A percentile compares a stretch with the other conserved stretches of the same genome.
phyloP scores from a whole-genome alignment of 2,888 invertebrate genomes.

The Monopis laevigella region DNA sequence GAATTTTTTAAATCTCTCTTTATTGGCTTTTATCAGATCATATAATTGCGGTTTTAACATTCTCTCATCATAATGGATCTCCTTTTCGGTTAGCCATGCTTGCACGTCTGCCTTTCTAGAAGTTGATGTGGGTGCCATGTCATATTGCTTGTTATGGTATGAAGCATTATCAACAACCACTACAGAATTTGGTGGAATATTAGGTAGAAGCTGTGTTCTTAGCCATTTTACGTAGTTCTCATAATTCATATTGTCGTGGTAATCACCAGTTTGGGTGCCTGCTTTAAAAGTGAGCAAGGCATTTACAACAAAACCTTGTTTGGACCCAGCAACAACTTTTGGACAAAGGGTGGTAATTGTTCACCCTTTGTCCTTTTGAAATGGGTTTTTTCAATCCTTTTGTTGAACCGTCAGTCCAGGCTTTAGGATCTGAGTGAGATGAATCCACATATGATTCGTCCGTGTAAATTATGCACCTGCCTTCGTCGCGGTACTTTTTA shows the following conservation, averaged over 20 bases:
- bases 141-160: slow-evolving; percentile 23
- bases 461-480: slow-evolving; percentile 17
- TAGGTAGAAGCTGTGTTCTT: slow-evolving; percentile 23
- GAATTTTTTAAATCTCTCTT: slow-evolving; percentile 19
- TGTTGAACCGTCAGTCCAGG: slow-evolving; percentile 9
- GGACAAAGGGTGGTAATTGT: too few species aligned
- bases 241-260: slow-evolving; percentile 27
- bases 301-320: slow-evolving; percentile 18
- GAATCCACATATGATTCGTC: slow-evolving; percentile 14
- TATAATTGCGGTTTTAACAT: slow-evolving; percentile 21
- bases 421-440: slow-evolving; percentile 1
- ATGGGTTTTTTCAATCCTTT: slow-evolving; percentile 19
- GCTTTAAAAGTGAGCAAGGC: slow-evolving; percentile 21
- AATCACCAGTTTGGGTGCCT: slow-evolving; percentile 23
- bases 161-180: slow-evolving; percentile 24
- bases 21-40: slow-evolving; percentile 19
- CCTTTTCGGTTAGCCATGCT: slow-evolving; percentile 21
- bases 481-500: slow-evolving; percentile 15
- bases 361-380: slow-evolving; percentile 21
- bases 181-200: slow-evolving; percentile 22
- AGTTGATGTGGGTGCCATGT: slow-evolving; percentile 20
- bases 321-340: slow-evolving; percentile 17
- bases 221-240: slow-evolving; percentile 26
- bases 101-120: slow-evolving; percentile 22
- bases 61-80: slow-evolving; percentile 17